phyloP scores from a whole-genome alignment of 2,797 vertebrate genomes.

The Onychomys torridus region DNA sequence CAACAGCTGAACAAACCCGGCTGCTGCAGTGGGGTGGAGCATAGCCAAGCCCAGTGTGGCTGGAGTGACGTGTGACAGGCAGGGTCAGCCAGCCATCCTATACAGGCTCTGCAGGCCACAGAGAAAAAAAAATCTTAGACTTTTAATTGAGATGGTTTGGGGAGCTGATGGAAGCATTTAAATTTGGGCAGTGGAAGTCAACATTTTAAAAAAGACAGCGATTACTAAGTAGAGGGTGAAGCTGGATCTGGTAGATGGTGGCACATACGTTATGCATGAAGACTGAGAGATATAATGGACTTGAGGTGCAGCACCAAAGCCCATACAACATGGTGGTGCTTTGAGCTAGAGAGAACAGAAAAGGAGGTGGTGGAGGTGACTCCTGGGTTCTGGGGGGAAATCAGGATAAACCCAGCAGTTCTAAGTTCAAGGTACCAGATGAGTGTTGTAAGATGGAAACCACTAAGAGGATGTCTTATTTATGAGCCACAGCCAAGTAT shows the following conservation, averaged over 20 bases:
- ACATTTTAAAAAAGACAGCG: not conserved
- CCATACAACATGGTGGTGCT: not conserved
- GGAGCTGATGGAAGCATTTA: not conserved
- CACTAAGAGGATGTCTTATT: not conserved
- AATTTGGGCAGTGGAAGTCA: not conserved
- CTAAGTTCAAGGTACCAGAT: not conserved
- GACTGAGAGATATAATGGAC: not conserved
- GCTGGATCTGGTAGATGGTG: not conserved
- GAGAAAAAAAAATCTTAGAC: not conserved
- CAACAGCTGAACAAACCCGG: accelerated
- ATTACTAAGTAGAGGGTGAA: not conserved
- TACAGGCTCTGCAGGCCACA: not conserved
- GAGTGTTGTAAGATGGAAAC: not conserved
- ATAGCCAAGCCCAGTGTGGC: not conserved
- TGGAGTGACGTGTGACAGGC: not conserved
- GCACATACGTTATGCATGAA: not conserved
- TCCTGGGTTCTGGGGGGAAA: not conserved
- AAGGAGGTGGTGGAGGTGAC: not conserved
- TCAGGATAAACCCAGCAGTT: not conserved
- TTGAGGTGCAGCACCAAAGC: not conserved
- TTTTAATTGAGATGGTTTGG: not conserved
- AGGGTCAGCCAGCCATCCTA: not conserved
- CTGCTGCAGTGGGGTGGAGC: not conserved
- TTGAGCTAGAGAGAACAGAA: not conserved
- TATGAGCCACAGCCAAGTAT: not conserved